Percentiles rank a stretch among this genome's conserved stretches.
phyloP scores from a whole-genome alignment of 1,140 invertebrate genomes.

The Drosophila murphyi region DNA sequence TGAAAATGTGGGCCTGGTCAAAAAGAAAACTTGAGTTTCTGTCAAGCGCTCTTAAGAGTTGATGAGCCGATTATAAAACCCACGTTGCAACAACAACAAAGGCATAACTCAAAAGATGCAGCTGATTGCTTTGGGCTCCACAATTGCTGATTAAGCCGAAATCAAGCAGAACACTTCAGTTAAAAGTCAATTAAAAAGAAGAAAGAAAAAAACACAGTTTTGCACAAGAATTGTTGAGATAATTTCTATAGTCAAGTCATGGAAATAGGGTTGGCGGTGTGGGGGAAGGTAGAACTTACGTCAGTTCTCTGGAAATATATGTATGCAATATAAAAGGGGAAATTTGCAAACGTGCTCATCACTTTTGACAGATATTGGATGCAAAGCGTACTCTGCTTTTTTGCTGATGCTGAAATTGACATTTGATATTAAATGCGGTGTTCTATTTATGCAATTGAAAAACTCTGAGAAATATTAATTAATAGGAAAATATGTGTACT shows the following conservation, averaged over 20 bases:
- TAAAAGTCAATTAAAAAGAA: constrained; percentile 4
- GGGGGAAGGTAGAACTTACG: background rate
- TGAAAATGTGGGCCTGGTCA: constrained; percentile 7
- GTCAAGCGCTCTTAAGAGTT: constrained; percentile 23
- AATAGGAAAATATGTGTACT: background rate
- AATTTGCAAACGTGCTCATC: constrained; percentile 28
- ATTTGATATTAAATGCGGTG: constrained; percentile 15
- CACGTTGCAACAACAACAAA: background rate
- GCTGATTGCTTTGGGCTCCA: constrained; percentile 14
- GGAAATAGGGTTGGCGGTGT: background rate
- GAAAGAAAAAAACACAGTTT: constrained; percentile 4
- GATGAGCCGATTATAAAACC: constrained; percentile 29
- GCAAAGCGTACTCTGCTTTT: constrained; percentile 6
- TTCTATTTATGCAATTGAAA: background rate
- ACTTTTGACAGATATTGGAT: background rate
- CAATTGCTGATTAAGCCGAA: constrained; percentile 39
- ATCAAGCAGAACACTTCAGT: constrained; percentile 16
- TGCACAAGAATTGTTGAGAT: background rate
- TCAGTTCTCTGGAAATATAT: constrained; percentile 21
- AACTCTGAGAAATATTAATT: constrained; percentile 1
- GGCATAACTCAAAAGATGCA: constrained; percentile 13
- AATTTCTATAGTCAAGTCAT: background rate
- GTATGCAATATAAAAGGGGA: background rate
- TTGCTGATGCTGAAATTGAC: constrained; percentile 22
- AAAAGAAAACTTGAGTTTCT: constrained; percentile 28